Evolutionary conservation across 2,888 invertebrate genomes (phyloP), one percentile per base, ranked within the genome.

Genomic region (Sesamia inferens): DNA sequence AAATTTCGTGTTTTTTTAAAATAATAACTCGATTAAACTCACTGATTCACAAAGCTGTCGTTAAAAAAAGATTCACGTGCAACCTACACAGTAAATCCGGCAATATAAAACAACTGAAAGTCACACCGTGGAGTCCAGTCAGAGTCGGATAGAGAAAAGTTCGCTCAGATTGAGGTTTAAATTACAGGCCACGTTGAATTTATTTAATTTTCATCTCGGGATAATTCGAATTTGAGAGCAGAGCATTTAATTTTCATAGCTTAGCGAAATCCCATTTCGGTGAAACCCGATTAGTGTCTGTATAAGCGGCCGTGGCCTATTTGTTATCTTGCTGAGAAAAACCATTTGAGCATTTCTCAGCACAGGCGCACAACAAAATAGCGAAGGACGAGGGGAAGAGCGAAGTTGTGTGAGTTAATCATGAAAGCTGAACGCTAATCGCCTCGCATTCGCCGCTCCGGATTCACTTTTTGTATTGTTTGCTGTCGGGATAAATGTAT

Each of bases 231-330:
- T 92, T 92, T 90, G 90, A 90, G 90, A 88, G 90, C 88, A 81
- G 88, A 89, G 89, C 91, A 89, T 92, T 92, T 93, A 92, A 93
- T 93, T 93, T 92, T 91, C 91, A 92, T 92, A 91, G 92, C 92
- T 92, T 92, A 92, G 90, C 87, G 89, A 87, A 93, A 92, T 93
- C 90, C 90, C 88, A 92, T 94, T 92, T 90, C 89, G 88, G 87
- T 89, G 88, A 90, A 92, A 90, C 90, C 89, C 89, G 92, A 93
- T 94, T 94, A 92, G 90, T 88, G 90, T 90, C 88, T 88, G 90
- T 90, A 88, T 93, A 92, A 93, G 91, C 91, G 90, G 89, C 88
- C 90, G 89, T 89, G 89, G 89, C 92, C 91, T 92, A 93, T 93
- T 92, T 93, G 92, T 92, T 93, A 92, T 91, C 92, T 90, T 88